phyloP scores from a whole-genome alignment of 2,113 vertebrate species.

The Crotophaga sulcirostris region DNA sequence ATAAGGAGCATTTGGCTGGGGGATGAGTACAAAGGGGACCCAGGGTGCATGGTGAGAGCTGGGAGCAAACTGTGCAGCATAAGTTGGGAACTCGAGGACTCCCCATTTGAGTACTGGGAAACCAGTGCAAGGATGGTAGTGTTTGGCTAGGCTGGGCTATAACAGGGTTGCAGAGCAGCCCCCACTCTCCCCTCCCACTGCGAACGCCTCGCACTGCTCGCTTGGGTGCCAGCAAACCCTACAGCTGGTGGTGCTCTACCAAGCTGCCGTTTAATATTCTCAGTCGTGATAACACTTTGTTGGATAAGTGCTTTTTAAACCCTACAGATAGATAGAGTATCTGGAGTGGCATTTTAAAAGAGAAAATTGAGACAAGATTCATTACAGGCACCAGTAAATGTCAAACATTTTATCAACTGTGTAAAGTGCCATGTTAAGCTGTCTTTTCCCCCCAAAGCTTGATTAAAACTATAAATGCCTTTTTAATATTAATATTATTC shows the following conservation, averaged over 20 bases:
- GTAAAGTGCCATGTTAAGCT: slow-evolving; percentile 59
- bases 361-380: slow-evolving; percentile 67
- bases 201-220: accelerated
- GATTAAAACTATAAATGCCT: slow-evolving; percentile 69
- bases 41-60: background rate
- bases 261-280: background rate
- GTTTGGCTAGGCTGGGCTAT: background rate
- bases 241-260: background rate
- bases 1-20: too few species aligned
- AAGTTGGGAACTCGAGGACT: accelerated
- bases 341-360: slow-evolving; percentile 74
- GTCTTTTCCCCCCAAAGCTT: slow-evolving; percentile 53
- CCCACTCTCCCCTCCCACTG: background rate
- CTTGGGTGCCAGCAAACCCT: background rate
- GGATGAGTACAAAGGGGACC: accelerated
- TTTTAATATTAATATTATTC: slow-evolving; percentile 64
- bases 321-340: slow-evolving; percentile 41
- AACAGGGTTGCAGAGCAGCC: accelerated
- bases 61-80: background rate
- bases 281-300: slow-evolving; percentile 34
- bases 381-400: slow-evolving; percentile 66
- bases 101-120: background rate
- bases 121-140: accelerated
- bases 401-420: slow-evolving; percentile 72
- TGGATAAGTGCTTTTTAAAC: slow-evolving; percentile 66